phyloP scores from a whole-genome alignment of 2,797 vertebrate genomes.

The Sebastes ruberrimus region DNA sequence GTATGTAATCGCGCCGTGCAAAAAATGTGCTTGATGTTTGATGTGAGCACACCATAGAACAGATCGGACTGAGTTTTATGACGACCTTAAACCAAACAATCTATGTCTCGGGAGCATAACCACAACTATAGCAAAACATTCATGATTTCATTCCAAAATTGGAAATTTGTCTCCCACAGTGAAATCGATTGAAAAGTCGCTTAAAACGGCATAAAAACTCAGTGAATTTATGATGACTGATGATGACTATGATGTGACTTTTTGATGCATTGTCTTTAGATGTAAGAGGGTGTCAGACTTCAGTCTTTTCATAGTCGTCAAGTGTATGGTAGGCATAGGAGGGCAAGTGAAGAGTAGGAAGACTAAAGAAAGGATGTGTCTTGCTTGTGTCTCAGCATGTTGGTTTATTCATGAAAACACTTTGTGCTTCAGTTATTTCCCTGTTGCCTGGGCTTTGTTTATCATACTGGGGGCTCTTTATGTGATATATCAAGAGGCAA shows the following conservation, averaged over 20 bases:
- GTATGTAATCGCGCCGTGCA: no score
- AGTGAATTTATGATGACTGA: background rate
- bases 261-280: background rate
- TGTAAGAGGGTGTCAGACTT: background rate
- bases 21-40: no score
- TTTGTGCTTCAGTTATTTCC: constrained; percentile 37
- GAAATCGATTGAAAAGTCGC: background rate
- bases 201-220: background rate
- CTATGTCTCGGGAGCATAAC: background rate
- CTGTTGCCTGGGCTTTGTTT: constrained; percentile 30
- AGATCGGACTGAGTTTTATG: background rate
- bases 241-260: background rate
- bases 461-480: constrained; percentile 21
- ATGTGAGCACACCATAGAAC: no score
- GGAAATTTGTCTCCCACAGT: background rate
- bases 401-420: constrained; percentile 58
- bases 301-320: background rate
- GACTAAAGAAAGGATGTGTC: background rate
- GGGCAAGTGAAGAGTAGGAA: background rate
- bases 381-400: constrained; percentile 26
- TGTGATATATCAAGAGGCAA: constrained; percentile 6
- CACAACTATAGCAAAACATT: background rate
- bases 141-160: no score
- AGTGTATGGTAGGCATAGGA: background rate
- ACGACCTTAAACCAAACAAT: background rate